phyloP scores from a whole-genome alignment of 1,140 invertebrate species.

The Caerostris extrusa region DNA sequence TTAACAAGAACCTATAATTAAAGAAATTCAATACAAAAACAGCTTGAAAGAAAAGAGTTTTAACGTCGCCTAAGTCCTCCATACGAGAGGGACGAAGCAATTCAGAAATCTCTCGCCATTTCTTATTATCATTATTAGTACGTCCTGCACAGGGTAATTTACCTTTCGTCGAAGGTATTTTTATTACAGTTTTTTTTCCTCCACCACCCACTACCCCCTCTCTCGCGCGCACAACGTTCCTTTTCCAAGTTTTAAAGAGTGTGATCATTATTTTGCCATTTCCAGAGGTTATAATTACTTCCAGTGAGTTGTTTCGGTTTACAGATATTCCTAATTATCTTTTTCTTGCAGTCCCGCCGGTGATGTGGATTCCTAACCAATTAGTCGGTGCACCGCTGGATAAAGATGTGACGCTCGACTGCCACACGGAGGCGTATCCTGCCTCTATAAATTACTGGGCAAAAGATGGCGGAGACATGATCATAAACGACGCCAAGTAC shows the following conservation, averaged over 20 bases:
- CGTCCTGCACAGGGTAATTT: constrained; percentile 39
- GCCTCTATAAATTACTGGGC: constrained; percentile 79
- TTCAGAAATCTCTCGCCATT: constrained; percentile 30
- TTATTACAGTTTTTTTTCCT: constrained; percentile 17
- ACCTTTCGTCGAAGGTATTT: constrained; percentile 41
- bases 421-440: constrained; percentile 81
- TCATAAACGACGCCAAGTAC: constrained; percentile 78
- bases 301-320: constrained; percentile 67
- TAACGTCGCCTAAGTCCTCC: neutral
- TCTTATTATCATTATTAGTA: constrained; percentile 70
- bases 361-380: constrained; percentile 83
- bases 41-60: constrained; percentile 41
- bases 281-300: constrained; percentile 76
- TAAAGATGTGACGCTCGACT: constrained; percentile 82
- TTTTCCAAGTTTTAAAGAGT: constrained; percentile 51
- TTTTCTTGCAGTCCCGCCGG: constrained; percentile 81
- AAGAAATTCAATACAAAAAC: constrained; percentile 66
- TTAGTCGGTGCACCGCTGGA: constrained; percentile 82
- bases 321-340: constrained; percentile 77
- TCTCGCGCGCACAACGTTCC: neutral
- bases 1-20: constrained; percentile 70
- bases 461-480: constrained; percentile 78
- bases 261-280: constrained; percentile 68
- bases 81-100: neutral
- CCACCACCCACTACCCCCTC: neutral